These are phyloP conservation scores for Catagonus wagneri DNA, from an alignment of 2,113 vertebrate species.

Conservation along the genomic window DNA sequence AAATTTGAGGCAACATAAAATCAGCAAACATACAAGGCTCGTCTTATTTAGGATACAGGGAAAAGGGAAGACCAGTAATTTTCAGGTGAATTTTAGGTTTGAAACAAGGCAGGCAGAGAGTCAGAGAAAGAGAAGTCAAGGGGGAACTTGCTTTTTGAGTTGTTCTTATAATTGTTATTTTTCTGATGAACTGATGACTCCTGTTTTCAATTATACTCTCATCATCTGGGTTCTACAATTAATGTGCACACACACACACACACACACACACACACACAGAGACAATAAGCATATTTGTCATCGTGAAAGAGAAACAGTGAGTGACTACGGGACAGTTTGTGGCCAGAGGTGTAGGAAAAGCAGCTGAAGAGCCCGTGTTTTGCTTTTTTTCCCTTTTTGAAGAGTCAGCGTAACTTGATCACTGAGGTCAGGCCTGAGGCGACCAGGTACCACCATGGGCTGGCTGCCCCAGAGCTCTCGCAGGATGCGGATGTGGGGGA, in stretches of 20 bases:
- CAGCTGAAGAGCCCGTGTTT: background rate
- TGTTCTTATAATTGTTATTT: background rate
- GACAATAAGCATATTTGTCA: background rate
- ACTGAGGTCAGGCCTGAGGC: conserved; percentile 57
- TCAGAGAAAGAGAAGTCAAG: background rate
- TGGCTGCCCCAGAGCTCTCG: background rate
- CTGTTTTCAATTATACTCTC: conserved; percentile 13
- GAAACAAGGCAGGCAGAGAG: background rate
- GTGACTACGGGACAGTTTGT: background rate
- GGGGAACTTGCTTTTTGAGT: background rate
- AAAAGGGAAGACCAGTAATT: background rate
- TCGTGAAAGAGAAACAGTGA: background rate
- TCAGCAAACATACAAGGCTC: background rate
- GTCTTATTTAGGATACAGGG: background rate
- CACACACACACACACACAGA: background rate
- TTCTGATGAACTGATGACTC: background rate
- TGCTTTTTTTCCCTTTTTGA: conserved; percentile 44
- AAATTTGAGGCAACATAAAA: background rate
- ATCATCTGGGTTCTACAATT: background rate
- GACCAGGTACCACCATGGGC: conserved; percentile 55
- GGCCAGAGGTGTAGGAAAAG: background rate
- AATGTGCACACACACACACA: background rate
- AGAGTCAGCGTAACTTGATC: conserved; percentile 67
- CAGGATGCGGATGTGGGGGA: conserved; percentile 70
- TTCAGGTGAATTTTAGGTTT: conserved; percentile 50